phyloP scores from a whole-genome alignment of 2,888 invertebrate genomes.

The Xestia c-nigrum region DNA sequence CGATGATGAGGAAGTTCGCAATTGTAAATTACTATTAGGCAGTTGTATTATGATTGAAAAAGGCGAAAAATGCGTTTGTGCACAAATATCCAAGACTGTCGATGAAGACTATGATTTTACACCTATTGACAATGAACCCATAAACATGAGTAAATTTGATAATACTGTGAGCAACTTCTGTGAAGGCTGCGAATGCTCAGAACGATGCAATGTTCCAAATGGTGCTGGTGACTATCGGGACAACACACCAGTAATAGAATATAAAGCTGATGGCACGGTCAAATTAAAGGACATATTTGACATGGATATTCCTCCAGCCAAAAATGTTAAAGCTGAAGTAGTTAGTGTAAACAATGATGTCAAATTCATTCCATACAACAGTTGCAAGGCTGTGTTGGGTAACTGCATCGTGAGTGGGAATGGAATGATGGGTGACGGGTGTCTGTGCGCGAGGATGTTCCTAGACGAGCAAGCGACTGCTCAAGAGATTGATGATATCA shows the following conservation, averaged over 20 bases:
- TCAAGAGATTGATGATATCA: constrained; percentile 86
- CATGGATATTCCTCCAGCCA: constrained; percentile 68
- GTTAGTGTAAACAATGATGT: constrained; percentile 47
- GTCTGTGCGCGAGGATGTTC: constrained; percentile 85
- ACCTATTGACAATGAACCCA: constrained; percentile 55
- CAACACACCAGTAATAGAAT: constrained; percentile 74
- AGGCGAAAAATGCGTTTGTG: constrained; percentile 75
- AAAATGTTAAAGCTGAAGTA: constrained; percentile 37
- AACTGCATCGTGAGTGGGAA: constrained; percentile 85
- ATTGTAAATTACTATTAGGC: constrained; percentile 76
- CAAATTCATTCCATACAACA: constrained; percentile 76
- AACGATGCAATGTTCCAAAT: constrained; percentile 58
- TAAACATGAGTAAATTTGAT: constrained; percentile 46
- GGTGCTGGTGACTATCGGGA: constrained; percentile 28
- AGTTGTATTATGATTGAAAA: constrained; percentile 74
- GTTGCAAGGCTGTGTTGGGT: constrained; percentile 84
- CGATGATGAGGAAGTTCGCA: constrained; percentile 60
- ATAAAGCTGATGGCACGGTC: constrained; percentile 78
- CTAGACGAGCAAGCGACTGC: constrained; percentile 79
- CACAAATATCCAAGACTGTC: constrained; percentile 71
- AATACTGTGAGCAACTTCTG: constrained; percentile 59
- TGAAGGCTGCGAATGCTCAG: constrained; percentile 75
- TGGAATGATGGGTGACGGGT: constrained; percentile 82
- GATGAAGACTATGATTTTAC: constrained; percentile 67
- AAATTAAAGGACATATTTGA: constrained; percentile 82